Percentiles rank a stretch among this genome's conserved stretches.
Evolutionary conservation across 2,888 invertebrate genomes (phyloP).

Genomic region (Patella caerulea): DNA sequence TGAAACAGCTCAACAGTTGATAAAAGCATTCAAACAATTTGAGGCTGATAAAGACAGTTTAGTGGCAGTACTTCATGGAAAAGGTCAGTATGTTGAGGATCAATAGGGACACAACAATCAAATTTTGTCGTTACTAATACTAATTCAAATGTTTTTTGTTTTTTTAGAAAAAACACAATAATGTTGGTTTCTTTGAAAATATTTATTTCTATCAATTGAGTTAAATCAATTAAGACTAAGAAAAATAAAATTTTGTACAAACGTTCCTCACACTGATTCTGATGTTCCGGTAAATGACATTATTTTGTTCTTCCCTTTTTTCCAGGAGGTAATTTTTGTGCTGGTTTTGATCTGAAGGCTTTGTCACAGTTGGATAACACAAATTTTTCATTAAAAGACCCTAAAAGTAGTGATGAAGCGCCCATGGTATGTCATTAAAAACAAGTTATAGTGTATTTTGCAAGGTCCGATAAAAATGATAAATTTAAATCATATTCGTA

Average conservation of each 20-base stretch:
- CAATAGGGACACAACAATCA: not conserved
- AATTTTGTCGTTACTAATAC: too few species aligned
- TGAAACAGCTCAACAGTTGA: slow-evolving; percentile 79
- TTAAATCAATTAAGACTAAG: too few species aligned
- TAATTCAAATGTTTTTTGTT: too few species aligned
- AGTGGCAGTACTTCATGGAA: slow-evolving; percentile 87
- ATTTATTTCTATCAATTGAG: too few species aligned
- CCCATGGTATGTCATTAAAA: slow-evolving; percentile 73
- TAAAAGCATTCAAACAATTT: slow-evolving; percentile 82
- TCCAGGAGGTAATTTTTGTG: slow-evolving; percentile 91
- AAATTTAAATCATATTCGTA: not conserved
- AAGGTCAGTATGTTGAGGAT: slow-evolving; percentile 65
- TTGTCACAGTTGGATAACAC: slow-evolving; percentile 70
- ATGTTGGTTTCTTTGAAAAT: too few species aligned
- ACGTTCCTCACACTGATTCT: too few species aligned
- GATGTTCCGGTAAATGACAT: too few species aligned
- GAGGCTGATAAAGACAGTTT: slow-evolving; percentile 81
- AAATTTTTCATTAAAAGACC: slow-evolving; percentile 25
- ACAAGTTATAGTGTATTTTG: not conserved
- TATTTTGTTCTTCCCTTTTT: not conserved
- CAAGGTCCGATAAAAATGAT: not conserved
- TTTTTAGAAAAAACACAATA: too few species aligned
- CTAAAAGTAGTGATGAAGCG: slow-evolving; percentile 65
- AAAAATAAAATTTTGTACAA: too few species aligned
- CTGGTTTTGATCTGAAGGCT: slow-evolving; percentile 90